Conservation (phyloP, 2,113 vertebrate species). For the Grammatotria lemairii region DNA sequence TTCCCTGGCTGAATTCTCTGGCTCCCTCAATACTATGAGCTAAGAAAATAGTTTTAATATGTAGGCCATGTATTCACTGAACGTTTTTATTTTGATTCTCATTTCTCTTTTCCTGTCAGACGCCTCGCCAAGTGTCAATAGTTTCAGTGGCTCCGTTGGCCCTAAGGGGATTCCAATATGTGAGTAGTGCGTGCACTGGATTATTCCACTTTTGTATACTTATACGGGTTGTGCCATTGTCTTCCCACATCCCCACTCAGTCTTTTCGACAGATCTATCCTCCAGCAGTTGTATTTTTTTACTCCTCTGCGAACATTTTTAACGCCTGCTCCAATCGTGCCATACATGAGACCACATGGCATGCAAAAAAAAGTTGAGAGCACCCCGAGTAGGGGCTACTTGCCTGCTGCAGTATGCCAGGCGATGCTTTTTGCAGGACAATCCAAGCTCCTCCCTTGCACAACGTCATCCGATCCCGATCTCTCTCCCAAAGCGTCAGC, state of each 20-base stretch:
- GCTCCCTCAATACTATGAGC: not conserved
- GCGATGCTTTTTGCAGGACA: conserved; percentile 17
- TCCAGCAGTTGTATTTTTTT: not conserved
- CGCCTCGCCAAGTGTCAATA: not conserved
- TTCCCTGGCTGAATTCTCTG: not conserved
- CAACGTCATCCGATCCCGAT: conserved; percentile 65
- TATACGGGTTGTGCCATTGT: not conserved
- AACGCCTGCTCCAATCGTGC: not conserved
- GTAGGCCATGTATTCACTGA: not conserved
- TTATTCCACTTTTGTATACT: not conserved
- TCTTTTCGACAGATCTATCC: not conserved
- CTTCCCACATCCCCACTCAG: not conserved
- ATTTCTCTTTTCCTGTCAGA: not conserved
- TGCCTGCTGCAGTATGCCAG: not conserved
- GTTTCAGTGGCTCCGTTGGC: not conserved
- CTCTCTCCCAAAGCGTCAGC: conserved; percentile 52
- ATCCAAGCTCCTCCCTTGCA: conserved; percentile 58
- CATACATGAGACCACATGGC: not conserved
- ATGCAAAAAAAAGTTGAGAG: not conserved
- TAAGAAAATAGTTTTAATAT: not conserved
- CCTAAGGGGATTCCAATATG: not conserved
- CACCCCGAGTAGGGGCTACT: not conserved
- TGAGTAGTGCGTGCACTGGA: not conserved
- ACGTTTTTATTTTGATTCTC: not conserved
- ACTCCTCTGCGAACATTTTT: not conserved